Conservation (phyloP, 2,113 vertebrate genomes). For the Zosterops hypoxanthus region DNA sequence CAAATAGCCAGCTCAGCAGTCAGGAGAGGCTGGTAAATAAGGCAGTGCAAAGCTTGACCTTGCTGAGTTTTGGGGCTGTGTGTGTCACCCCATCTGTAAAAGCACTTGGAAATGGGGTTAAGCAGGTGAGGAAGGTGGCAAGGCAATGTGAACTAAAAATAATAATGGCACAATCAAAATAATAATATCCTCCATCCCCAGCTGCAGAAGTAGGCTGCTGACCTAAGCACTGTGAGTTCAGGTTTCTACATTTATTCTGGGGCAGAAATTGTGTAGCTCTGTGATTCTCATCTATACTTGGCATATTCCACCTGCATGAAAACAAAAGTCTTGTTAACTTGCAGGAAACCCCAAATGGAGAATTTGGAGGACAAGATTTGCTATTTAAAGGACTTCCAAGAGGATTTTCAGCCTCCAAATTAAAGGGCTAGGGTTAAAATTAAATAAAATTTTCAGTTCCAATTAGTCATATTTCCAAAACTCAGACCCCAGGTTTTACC, state of each 20-base stretch:
- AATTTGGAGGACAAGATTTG: background rate
- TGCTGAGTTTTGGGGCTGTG: background rate
- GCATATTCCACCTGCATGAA: background rate
- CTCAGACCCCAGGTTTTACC: background rate
- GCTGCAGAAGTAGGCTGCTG: constrained; percentile 31
- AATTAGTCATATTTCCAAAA: background rate
- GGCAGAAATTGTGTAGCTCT: background rate
- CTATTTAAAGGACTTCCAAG: background rate
- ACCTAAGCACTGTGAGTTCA: background rate
- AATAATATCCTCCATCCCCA: background rate
- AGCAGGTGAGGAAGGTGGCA: background rate
- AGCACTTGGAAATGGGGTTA: background rate
- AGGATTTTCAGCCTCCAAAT: background rate
- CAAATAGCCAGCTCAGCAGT: background rate
- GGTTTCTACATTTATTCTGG: background rate
- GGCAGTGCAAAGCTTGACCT: background rate
- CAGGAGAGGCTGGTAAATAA: background rate
- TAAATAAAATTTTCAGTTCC: background rate
- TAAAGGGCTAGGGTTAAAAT: background rate
- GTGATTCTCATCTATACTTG: background rate
- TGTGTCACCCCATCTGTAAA: background rate
- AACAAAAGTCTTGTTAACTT: background rate
- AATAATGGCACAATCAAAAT: background rate
- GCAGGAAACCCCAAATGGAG: background rate
- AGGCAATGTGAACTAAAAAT: background rate